phyloP scores from a whole-genome alignment of 2,888 invertebrate genomes.

The Tiliacea aurago region DNA sequence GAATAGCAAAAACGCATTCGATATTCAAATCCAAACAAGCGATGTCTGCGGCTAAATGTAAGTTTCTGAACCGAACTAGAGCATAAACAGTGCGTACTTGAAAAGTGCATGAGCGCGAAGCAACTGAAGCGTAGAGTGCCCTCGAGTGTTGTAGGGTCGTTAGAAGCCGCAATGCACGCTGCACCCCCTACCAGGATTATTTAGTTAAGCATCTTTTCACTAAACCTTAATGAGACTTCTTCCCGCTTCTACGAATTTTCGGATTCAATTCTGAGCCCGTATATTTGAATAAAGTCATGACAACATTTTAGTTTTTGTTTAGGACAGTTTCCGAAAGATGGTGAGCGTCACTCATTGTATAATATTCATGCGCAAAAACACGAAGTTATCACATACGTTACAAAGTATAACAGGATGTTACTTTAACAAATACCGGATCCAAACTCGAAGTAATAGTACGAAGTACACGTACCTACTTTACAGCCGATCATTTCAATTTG shows the following conservation, averaged over 20 bases:
- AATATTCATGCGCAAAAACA: constrained; percentile 11
- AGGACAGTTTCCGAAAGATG: constrained; percentile 12
- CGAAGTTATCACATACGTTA: constrained; percentile 26
- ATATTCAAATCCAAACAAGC: constrained; percentile 73
- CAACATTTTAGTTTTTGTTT: constrained; percentile 26
- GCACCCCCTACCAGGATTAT: constrained; percentile 73
- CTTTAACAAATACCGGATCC: constrained; percentile 23
- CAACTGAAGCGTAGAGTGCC: constrained; percentile 78
- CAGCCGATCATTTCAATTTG: constrained; percentile 23
- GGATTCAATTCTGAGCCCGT: constrained; percentile 31
- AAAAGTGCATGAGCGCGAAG: constrained; percentile 86
- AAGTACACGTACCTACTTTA: constrained; percentile 12
- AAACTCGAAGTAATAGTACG: constrained; percentile 5
- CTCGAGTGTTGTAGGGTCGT: constrained; percentile 80
- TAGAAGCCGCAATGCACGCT: constrained; percentile 76
- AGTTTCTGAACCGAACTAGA: constrained; percentile 79
- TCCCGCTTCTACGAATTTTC: constrained; percentile 53
- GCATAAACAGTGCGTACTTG: constrained; percentile 87
- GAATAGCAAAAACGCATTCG: constrained; percentile 36
- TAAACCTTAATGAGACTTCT: constrained; percentile 74
- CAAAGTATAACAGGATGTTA: constrained; percentile 24
- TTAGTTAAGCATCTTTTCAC: constrained; percentile 77
- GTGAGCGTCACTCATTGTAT: background rate
- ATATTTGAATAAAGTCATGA: constrained; percentile 30
- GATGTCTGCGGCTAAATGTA: constrained; percentile 73